Conservation (phyloP, 1,140 invertebrate species). For the Heliconius nattereri region DNA sequence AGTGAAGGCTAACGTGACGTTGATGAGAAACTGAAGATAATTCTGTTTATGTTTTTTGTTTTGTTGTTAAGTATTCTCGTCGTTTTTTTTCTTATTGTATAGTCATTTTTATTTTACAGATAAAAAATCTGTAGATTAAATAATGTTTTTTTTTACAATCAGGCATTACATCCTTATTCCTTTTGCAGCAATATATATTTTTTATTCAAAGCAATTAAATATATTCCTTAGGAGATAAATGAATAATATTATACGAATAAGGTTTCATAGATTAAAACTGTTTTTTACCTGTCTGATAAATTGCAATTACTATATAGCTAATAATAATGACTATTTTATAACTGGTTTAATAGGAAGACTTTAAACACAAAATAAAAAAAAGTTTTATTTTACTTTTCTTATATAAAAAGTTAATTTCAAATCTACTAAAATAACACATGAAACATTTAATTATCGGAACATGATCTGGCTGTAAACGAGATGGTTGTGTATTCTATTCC, state of each 20-base stretch:
- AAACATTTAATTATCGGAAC: neutral
- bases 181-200: no score
- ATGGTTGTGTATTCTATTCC: no score
- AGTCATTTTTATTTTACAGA: neutral
- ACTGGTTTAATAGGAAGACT: neutral
- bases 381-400: neutral
- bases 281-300: neutral
- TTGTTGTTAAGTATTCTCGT: neutral
- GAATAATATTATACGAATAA: neutral
- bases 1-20: neutral
- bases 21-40: slow-evolving; percentile 2
- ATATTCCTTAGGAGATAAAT: no score
- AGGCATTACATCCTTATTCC: no score
- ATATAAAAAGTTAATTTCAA: neutral
- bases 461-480: no score
- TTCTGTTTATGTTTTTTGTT: slow-evolving; percentile 18
- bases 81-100: neutral
- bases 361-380: neutral
- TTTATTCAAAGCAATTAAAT: no score
- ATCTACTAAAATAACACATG: neutral
- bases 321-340: neutral
- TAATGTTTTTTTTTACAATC: no score
- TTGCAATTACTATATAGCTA: neutral
- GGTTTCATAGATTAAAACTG: neutral
- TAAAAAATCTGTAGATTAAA: neutral